These are phyloP conservation scores for Osmerus eperlanus DNA, from an alignment of 2,113 vertebrate genomes.

Conservation along the genomic window DNA sequence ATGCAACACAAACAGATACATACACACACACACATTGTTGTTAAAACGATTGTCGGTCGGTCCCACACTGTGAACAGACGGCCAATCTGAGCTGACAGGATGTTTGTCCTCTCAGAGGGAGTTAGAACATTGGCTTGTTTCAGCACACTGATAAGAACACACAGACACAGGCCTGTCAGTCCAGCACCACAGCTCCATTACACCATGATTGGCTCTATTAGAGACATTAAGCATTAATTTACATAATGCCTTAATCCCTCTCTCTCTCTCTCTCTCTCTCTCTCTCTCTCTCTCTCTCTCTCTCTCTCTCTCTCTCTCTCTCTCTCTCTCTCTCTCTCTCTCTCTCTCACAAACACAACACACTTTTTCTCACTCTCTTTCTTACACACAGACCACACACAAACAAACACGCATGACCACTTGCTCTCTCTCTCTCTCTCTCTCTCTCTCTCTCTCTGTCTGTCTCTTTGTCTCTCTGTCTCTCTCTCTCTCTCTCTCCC, in stretches of 20 bases:
- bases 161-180: conserved; percentile 30
- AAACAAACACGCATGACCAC: background rate
- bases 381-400: too few relatives aligned
- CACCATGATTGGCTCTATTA: conserved; percentile 33
- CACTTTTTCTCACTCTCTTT: too few relatives aligned
- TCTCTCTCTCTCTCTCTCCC: background rate
- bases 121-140: background rate
- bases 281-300: background rate
- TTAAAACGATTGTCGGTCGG: background rate
- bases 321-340: background rate
- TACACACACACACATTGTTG: background rate
- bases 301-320: background rate
- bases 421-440: background rate
- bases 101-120: background rate
- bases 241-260: conserved; percentile 12
- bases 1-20: background rate
- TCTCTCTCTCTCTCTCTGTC: background rate
- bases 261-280: background rate
- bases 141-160: conserved; percentile 1
- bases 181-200: conserved; percentile 36
- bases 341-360: background rate
- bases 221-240: conserved; percentile 26
- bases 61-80: conserved; percentile 9
- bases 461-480: background rate
- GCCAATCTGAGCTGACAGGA: background rate